phyloP scores from a whole-genome alignment of 1,140 invertebrate species.

The Helicoverpa zea region DNA sequence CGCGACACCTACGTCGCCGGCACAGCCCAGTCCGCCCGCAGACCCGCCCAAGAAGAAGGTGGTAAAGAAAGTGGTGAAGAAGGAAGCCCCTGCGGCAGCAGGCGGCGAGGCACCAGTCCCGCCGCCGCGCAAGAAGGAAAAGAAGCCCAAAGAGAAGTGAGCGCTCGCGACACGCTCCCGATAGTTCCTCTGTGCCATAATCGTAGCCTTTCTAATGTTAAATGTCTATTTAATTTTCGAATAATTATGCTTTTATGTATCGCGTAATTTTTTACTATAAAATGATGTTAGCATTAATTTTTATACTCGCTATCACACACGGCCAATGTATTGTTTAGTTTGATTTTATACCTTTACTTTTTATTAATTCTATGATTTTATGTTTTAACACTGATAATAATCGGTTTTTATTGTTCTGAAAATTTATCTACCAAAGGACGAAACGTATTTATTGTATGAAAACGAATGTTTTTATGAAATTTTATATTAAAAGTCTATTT shows the following conservation, averaged over 20 bases:
- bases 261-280: slow-evolving; percentile 71
- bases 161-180: slow-evolving; percentile 64
- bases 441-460: slow-evolving; percentile 71
- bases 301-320: slow-evolving; percentile 72
- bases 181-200: slow-evolving; percentile 84
- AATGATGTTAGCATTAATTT: slow-evolving; percentile 69
- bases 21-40: slow-evolving; percentile 31
- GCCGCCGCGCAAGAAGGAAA: slow-evolving; percentile 86
- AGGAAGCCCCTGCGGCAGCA: slow-evolving; percentile 70
- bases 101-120: slow-evolving; percentile 81
- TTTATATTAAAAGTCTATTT: slow-evolving; percentile 82
- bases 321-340: slow-evolving; percentile 70
- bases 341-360: slow-evolving; percentile 69
- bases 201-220: slow-evolving; percentile 73
- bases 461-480: slow-evolving; percentile 70
- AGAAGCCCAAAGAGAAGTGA: slow-evolving; percentile 86
- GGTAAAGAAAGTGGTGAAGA: slow-evolving; percentile 81
- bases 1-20: slow-evolving; percentile 30
- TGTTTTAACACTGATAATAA: slow-evolving; percentile 63
- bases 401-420: slow-evolving; percentile 64
- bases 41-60: slow-evolving; percentile 80
- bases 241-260: slow-evolving; percentile 77
- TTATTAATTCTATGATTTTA: slow-evolving; percentile 63
- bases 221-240: slow-evolving; percentile 76
- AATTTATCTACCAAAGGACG: slow-evolving; percentile 74